Conservation (phyloP, 2,113 vertebrate genomes). For the crab-eating macaque (Macaca fascicularis) region DNA sequence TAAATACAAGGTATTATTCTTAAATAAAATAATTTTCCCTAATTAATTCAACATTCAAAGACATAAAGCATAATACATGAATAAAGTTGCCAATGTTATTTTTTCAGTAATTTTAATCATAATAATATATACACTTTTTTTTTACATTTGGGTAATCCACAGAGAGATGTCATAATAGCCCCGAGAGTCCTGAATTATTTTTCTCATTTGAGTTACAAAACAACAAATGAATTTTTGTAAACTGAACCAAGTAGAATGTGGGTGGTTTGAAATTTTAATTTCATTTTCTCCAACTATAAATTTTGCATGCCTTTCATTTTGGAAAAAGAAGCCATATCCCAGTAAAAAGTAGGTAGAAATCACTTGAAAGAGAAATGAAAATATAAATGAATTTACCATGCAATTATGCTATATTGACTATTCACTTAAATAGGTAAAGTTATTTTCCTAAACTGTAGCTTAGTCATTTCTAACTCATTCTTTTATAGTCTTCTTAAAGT, state of each 20-base stretch:
- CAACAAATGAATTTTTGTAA: neutral
- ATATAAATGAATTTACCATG: neutral
- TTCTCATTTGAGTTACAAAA: neutral
- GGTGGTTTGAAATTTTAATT: neutral
- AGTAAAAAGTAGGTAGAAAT: neutral
- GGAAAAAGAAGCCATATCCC: neutral
- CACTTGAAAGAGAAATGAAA: neutral
- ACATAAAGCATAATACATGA: neutral
- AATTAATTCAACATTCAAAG: neutral
- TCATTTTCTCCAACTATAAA: neutral
- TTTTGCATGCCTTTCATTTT: neutral
- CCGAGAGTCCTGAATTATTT: neutral
- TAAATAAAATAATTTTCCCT: neutral
- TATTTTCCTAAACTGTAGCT: neutral
- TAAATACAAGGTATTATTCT: neutral
- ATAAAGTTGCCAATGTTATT: neutral
- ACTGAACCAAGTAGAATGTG: neutral
- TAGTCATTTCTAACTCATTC: neutral
- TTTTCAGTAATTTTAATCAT: neutral
- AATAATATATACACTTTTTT: neutral
- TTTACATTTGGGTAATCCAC: neutral
- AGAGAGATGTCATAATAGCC: neutral
- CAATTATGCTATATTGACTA: neutral
- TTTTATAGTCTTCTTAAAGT: neutral
- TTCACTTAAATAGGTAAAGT: neutral